Evolutionary conservation across 92 coral and sea anemone species (phyloP).

Genomic region (Zoanthus sansibaricus): DNA sequence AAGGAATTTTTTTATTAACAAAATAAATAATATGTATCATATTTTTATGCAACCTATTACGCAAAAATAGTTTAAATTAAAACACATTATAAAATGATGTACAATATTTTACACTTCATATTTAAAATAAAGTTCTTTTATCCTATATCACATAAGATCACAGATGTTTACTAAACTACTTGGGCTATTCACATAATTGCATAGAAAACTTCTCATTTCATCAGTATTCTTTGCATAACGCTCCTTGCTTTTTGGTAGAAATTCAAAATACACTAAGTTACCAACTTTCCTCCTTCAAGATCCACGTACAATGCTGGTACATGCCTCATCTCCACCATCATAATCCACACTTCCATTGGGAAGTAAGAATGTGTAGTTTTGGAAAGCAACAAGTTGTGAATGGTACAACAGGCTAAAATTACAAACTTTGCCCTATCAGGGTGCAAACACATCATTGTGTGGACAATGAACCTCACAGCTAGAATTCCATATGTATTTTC

Average conservation of each 20-base stretch:
- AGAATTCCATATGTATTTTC: background rate
- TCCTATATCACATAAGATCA: too few relatives aligned
- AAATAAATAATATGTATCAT: too few relatives aligned
- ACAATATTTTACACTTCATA: too few relatives aligned
- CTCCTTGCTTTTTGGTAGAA: background rate
- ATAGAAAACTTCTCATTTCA: background rate
- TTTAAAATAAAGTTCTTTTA: too few relatives aligned
- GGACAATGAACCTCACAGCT: background rate
- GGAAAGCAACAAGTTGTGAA: background rate
- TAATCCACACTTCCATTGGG: background rate
- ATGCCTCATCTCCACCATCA: background rate
- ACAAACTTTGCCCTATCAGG: background rate
- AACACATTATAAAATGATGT: too few relatives aligned
- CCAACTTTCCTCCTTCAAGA: background rate
- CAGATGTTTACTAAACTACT: background rate
- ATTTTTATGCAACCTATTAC: too few relatives aligned
- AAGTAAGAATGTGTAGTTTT: background rate
- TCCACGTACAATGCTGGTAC: background rate
- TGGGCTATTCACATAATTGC: conserved; percentile 7
- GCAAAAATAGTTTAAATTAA: too few relatives aligned
- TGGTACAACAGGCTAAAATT: background rate
- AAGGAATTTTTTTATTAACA: too few relatives aligned
- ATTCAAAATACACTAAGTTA: background rate
- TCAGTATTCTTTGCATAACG: background rate
- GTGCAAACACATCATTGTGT: background rate